Evolutionary conservation across 2,797 vertebrate genomes (phyloP), one percentile per base, ranked within the genome.

Genomic region (Linurgus olivaceus): DNA sequence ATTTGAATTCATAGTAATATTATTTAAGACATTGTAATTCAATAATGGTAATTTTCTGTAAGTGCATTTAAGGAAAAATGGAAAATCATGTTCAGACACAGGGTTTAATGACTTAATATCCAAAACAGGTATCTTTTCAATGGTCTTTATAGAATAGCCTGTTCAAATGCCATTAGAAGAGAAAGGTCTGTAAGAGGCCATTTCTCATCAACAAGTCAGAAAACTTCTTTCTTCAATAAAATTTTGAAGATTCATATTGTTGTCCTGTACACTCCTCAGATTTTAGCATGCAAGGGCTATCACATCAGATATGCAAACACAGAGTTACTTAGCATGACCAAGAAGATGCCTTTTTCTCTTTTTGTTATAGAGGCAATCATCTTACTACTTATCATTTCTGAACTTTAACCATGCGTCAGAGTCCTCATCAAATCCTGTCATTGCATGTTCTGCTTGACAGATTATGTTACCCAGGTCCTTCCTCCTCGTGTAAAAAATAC

Each of bases 21-120:
- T 45, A 94, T 89, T 82, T 83, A 89, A 92, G 77, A 37, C 40
- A 85, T 4, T 72, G 14, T 67, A 91, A 95, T 82, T 92, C 82
- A 96, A 78, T 89, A 93, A 88, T 68, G 25, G 72, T 93, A 94
- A 72, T 82, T 92, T 95, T 94, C 24, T 54, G 25, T 79, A n/a
- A 94, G 67, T 42, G 31, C 25, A 21, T 86, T 93, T 93, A 93
- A 75, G 19, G 24, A 86, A 72, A 58, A 72, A 62, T 10, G 14
- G 71, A 88, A 55, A 93, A 63, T 78, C 31, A 29, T 67, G 6
- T 77, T 95, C 42, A 63, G 54, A 66, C 79, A 94, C 6, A 35
- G 35, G 73, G 9, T 75, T 23, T 89, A 94, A 95, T 90, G 74
- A 58, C 57, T 86, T 92, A 92, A 94, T 81, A 75, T n/a, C 75